Base-by-base conservation (phyloP, 1,140 invertebrate species). In the Atopsyche davidsoni region DNA sequence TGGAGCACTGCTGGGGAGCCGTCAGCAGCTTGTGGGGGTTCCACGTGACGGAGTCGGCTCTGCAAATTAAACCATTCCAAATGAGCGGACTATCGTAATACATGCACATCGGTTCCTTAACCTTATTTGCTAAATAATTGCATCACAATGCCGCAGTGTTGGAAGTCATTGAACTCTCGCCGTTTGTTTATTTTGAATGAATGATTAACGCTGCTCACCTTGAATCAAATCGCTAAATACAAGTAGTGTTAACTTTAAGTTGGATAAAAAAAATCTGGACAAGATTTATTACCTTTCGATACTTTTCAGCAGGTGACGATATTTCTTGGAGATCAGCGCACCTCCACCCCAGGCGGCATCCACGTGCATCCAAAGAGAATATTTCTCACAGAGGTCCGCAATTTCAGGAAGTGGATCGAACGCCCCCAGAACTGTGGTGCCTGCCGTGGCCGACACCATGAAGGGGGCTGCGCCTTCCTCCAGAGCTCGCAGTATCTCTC, bases 321-420 rank as follows among this genome's bases (percentile, higher is more conserved):
- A 80, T 65, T 85, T 89, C 38, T 75, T 77, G 0, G 91, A 94
- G 65, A 98, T 77, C 7, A 97, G 70, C 0, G 87, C 86, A 7
- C 92, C 91, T 2, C 94, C 94, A 25, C 80, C 80, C 93, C 93
- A 97, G 2, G 94, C 93, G 1, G 92, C 93, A 64, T 98, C 95
- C 1, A 96, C 90, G 64, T 98, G 95, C 21, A 98, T 69, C 95
- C 95, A 98, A 43, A 98, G 64, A 2, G 82, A 79, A 59, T 92
- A 81, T 61, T 88, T 82, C 51, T 83, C 66, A 62, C 94, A 97
- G 4, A 97, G 62, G 18, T 83, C 80, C 0, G 87, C 84, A 34
- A 98, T 85, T 16, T 82, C 72, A 3, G 78, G 69, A 9, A 98
- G 62, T 1, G 94, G 92, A 70, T 98, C 96, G 59, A 87, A 96